Evolutionary conservation across 2,113 vertebrate species (phyloP), one percentile per base, ranked within the genome.

Genomic region (Pedionomus torquatus): DNA sequence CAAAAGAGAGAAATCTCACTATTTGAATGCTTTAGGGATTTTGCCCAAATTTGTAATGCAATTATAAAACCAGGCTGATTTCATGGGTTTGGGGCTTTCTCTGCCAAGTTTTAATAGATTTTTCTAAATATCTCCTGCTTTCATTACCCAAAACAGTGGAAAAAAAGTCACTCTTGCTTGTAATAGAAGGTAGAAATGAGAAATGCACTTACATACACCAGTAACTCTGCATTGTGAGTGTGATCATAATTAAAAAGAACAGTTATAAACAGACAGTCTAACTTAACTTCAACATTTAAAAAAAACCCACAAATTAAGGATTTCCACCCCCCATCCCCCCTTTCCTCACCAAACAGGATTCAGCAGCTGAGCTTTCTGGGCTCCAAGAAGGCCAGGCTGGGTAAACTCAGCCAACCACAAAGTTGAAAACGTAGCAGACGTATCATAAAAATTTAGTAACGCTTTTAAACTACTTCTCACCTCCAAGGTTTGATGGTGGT

Each of bases 401-500:
- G 43, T 92, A 91, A 95, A 89, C 31, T 84, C 90, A 87, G 89
- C 89, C 97, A 97, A 87, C 89, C 94, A 95, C 86, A 84, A 89
- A 69, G 92, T 28, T 94, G 97, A 93, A 96, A 97, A 95, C 13
- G 41, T 65, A 95, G 92, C 94, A 96, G 91, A 92, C 65, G 9
- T 89, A 95, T 54, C 94, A 89, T 97, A 96, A 97, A 97, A 97
- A 85, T 92, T 91, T 72, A 95, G 93, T 93, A 94, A 95, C 5
- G 86, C 89, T 97, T 97, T 96, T 92, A 95, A 96, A 95, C 87
- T 95, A 69, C 93, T 94, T 96, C 95, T 95, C 95, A 97, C 96
- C 94, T 97, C 97, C 4, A 1, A 9, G 63, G 92, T 95, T 96
- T 97, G 95, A 89, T 87, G 90, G 94, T 89, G 77, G 74, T 94